Evolutionary conservation across 1,140 invertebrate genomes (phyloP).

Genomic region (Oryzaephilus surinamensis): DNA sequence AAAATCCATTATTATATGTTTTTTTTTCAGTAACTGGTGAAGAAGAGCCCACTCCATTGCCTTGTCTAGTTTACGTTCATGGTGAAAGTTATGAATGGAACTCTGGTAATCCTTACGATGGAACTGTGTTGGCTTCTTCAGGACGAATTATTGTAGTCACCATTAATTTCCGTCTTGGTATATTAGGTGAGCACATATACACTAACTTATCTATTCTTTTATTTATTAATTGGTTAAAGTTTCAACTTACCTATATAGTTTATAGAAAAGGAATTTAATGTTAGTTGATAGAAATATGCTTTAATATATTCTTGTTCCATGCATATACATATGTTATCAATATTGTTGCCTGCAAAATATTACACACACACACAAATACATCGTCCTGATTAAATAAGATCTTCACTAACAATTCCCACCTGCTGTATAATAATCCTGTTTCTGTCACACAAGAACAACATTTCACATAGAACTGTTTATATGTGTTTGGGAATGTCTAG

Average conservation of each 20-base stretch:
- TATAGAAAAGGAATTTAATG: too few relatives aligned
- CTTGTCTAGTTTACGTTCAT: conserved; percentile 82
- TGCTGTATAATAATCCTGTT: conserved; percentile 6
- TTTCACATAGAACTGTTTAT: too few relatives aligned
- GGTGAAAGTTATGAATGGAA: conserved; percentile 93
- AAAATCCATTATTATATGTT: too few relatives aligned
- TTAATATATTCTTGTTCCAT: not conserved
- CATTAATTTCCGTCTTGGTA: conserved; percentile 93
- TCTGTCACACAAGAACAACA: conserved; percentile 1
- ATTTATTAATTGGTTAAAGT: not conserved
- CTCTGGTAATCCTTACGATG: conserved; percentile 89
- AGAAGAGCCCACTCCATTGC: conserved; percentile 38
- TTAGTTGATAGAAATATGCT: too few relatives aligned
- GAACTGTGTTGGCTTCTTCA: conserved; percentile 78
- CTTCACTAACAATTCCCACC: conserved; percentile 1
- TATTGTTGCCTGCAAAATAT: not conserved
- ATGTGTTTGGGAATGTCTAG: too few relatives aligned
- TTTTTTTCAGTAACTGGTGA: conserved; percentile 31
- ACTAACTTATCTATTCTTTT: not conserved
- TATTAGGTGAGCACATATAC: conserved; percentile 66
- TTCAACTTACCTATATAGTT: too few relatives aligned
- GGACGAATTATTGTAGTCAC: conserved; percentile 92
- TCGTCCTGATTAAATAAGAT: conserved; percentile 1
- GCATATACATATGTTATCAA: not conserved
- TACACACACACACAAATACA: not conserved